Evolutionary conservation across 2,797 vertebrate species (phyloP).

Genomic region (Neomorphus geoffroyi): DNA sequence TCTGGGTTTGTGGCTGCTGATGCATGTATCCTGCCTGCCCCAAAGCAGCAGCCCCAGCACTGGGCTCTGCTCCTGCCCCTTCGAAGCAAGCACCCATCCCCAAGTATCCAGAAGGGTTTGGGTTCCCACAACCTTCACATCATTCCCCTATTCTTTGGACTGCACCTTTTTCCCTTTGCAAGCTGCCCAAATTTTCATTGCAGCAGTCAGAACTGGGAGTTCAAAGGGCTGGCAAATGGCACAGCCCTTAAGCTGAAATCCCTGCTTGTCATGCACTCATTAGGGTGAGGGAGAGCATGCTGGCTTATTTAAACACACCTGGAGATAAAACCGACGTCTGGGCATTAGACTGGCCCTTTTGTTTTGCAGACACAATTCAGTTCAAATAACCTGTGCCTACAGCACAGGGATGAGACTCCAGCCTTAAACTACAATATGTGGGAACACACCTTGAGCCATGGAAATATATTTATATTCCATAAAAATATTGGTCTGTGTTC

Average conservation of each 20-base stretch:
- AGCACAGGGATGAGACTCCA: too few species aligned
- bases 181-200: accelerated
- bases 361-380: too few species aligned
- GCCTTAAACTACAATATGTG: too few species aligned
- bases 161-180: neutral
- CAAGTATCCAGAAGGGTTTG: accelerated
- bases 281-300: accelerated
- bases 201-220: accelerated
- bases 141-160: neutral
- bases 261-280: accelerated
- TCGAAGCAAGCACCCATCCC: neutral
- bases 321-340: too few species aligned
- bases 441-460: too few species aligned
- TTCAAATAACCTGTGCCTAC: too few species aligned
- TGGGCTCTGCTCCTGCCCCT: neutral
- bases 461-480: too few species aligned
- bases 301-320: neutral
- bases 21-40: accelerated
- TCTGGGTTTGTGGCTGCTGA: neutral
- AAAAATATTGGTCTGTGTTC: too few species aligned
- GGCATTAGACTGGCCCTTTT: too few species aligned
- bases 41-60: accelerated
- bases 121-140: neutral
- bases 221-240: neutral
- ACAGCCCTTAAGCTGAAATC: neutral